Evolutionary conservation across 2,888 invertebrate species (phyloP), one percentile per base, ranked within the genome.

Genomic region (Caradrina kadenii): DNA sequence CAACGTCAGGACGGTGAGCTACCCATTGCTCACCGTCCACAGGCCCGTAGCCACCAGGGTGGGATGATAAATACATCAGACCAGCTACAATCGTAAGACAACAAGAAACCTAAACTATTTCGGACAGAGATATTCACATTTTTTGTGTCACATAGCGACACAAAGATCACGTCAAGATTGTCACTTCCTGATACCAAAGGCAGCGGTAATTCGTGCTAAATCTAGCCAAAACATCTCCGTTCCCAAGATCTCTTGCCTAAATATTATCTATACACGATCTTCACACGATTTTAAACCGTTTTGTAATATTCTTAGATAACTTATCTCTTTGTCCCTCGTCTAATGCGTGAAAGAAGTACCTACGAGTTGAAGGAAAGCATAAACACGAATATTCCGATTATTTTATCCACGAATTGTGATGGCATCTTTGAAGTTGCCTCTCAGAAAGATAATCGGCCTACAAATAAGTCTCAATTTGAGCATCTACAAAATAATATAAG

Each of bases 251-350:
- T 39, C 48, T n/a, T 8, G 11, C 17, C 70, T 15, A 52, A 69
- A 68, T 22, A 68, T 22, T 22, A 56, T 76, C 49, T 35, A n/a
- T 3, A n/a, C 10, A n/a, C 19, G 6, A 76, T 26, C 21, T 64
- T 49, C 31, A 26, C 52, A 77, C 56, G 71, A 22, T 13, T 22
- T 53, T 19, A 7, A 48, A 45, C 35, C 45, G 26, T 50, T 49
- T 21, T 31, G 6, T 50, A 1, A 17, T 21, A 26, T 42, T 21
- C 19, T 31, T 49, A 11, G 26, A 0, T 45, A n/a, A 21, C 15
- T 26, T 26, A 26, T 26, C 26, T 26, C 2, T 26, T n/a, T 49
- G 2, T 22, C 31, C 8, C 19, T 39, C n/a, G 19, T 13, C 17
- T 35, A 66, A 3, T 15, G 4, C 42, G 13, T 31, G 21, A 13